Base-by-base conservation (phyloP, 2,113 vertebrate species). In the Petaurus breviceps region DNA sequence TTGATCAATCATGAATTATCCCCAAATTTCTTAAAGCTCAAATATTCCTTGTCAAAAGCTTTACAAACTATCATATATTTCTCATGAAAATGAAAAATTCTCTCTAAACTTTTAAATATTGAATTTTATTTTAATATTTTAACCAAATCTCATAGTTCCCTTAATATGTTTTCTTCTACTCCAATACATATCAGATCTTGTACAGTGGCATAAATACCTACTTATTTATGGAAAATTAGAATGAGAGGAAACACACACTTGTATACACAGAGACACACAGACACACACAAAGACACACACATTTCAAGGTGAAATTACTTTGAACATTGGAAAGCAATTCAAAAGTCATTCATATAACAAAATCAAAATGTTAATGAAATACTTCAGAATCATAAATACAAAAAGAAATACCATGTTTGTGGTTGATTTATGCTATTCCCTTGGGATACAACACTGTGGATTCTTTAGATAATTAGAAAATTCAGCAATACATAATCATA, bases 101-200 rank as follows among this genome's bases (percentile, higher is more conserved):
- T 6, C 93, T 95, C 77, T 95, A 92, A 97, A 97, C 6, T 94
- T 96, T 68, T 94, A 89, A 97, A 95, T 57, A 97, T 90, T 96
- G 16, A 96, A 97, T 93, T 49, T 49, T 49, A 49, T 49, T 49
- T 49, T 49, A 49, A 49, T 90, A 96, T 98, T 98, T 97, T 97
- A 96, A 97, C 98, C 90, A 98, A 93, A 95, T 97, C 91, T 96
- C 23, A 47, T 95, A 51, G 3, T 2, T 96, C 24, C 51, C 50
- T 93, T 94, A 96, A 93, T 95, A 47, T 97, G 94, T 92, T 97
- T 97, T 96, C 94, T 92, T 92, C 90, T 91, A 96, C 51, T 95
- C 96, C 9, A 61, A 25, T 68, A 97, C 89, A 96, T 51, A 91
- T 96, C 90, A 98, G 90, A 94, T 91, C 2, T 92, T 93, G 95